These are phyloP conservation scores for Eufriesea mexicana DNA, from an alignment of 1,140 invertebrate genomes.

Conservation along the genomic window DNA sequence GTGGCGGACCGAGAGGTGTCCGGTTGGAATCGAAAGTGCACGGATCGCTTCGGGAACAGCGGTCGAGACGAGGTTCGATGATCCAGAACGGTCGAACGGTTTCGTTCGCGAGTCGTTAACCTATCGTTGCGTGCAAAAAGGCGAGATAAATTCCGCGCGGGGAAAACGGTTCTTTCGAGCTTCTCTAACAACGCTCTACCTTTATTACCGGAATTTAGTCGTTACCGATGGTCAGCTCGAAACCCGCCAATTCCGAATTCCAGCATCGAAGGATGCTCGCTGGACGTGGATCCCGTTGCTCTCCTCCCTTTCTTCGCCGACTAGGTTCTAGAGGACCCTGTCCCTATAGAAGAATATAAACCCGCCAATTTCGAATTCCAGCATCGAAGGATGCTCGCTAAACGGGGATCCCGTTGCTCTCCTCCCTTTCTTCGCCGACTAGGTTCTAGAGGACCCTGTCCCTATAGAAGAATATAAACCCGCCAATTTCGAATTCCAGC, in stretches of 20 bases:
- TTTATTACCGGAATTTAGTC: slow-evolving; percentile 5
- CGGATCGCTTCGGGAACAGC: background rate
- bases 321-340: no score
- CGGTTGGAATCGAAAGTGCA: slow-evolving; percentile 61
- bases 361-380: no score
- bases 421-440: no score
- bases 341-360: no score
- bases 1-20: slow-evolving; percentile 30
- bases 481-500: background rate
- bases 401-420: no score
- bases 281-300: background rate
- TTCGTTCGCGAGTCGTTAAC: slow-evolving; percentile 10
- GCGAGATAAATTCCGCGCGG: background rate
- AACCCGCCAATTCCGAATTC: background rate
- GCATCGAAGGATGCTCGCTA: no score
- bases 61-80: slow-evolving; percentile 9
- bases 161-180: background rate
- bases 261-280: background rate
- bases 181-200: slow-evolving; percentile 3
- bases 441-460: no score
- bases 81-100: slow-evolving; percentile 25
- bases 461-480: no score
- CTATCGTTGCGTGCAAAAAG: slow-evolving; percentile 19
- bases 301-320: slow-evolving; percentile 11
- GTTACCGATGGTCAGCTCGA: slow-evolving; percentile 24